Evolutionary conservation across 2,113 vertebrate genomes (phyloP).

Genomic region (Turdus rufiventris): DNA sequence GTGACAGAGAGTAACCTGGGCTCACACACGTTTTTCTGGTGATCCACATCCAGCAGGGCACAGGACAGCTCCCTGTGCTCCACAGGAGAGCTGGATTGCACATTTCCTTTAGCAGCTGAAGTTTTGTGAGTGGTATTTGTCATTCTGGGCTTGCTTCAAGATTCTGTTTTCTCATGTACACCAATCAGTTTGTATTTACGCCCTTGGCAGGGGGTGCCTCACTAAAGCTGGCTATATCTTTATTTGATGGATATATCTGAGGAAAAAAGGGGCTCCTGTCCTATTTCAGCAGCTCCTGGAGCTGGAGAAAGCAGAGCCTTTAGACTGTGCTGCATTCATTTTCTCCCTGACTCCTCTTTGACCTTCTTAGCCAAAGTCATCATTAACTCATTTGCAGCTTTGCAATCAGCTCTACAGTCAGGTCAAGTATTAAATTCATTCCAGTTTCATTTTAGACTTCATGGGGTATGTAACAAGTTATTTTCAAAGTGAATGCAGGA

Average conservation of each 20-base stretch:
- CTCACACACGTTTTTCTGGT: rapidly evolving
- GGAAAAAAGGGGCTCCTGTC: neutral
- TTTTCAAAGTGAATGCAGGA: neutral
- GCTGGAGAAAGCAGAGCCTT: neutral
- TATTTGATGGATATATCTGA: neutral
- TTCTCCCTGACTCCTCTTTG: slow-evolving; percentile 37
- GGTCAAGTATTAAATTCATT: slow-evolving; percentile 4
- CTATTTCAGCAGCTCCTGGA: neutral
- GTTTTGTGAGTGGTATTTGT: neutral
- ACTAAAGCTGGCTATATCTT: neutral
- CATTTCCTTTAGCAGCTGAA: neutral
- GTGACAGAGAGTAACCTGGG: neutral
- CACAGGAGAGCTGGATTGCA: neutral
- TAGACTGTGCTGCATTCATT: neutral
- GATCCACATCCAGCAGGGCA: neutral
- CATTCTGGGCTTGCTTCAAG: neutral
- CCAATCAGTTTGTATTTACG: neutral
- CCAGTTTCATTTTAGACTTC: slow-evolving; percentile 1
- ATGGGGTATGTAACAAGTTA: neutral
- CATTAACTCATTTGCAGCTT: slow-evolving; percentile 48
- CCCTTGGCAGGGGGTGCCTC: neutral
- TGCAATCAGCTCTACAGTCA: neutral
- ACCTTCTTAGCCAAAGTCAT: slow-evolving; percentile 27
- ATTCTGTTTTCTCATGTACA: neutral
- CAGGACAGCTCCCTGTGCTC: neutral